phyloP scores from a whole-genome alignment of 2,113 vertebrate genomes.

The Gasterosteus aculeatus region DNA sequence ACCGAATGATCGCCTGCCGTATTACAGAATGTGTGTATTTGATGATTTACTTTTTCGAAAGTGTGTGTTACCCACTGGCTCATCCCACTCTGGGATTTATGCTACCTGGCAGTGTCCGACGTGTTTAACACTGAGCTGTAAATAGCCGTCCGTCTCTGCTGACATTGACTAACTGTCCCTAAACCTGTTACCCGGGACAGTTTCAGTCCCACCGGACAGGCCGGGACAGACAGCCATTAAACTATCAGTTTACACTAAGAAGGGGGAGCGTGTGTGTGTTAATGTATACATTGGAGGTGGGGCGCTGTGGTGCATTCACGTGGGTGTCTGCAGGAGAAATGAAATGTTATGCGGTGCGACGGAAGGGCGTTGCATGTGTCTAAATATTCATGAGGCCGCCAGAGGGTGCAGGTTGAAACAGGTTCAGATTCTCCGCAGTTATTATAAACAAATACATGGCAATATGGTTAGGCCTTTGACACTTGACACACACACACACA shows the following conservation, averaged over 20 bases:
- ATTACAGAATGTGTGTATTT: constrained; percentile 18
- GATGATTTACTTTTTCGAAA: constrained; percentile 50
- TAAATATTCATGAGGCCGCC: constrained; percentile 71
- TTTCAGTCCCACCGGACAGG: constrained; percentile 63
- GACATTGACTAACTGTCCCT: constrained; percentile 74
- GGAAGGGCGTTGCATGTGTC: constrained; percentile 15
- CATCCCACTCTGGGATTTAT: constrained; percentile 70
- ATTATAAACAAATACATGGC: constrained; percentile 59
- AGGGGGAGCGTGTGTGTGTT: constrained; percentile 11
- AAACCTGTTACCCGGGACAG: constrained; percentile 73
- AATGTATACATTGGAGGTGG: constrained; percentile 9
- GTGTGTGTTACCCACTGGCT: constrained; percentile 46
- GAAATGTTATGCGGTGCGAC: constrained; percentile 30
- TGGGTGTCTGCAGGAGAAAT: constrained; percentile 33
- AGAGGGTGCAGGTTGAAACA: constrained; percentile 67
- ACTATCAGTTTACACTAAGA: constrained; percentile 69
- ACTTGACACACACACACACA: constrained; percentile 26
- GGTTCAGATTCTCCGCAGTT: constrained; percentile 51
- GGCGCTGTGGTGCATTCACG: constrained; percentile 21
- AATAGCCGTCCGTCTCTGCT: constrained; percentile 72
- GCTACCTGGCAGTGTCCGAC: constrained; percentile 64
- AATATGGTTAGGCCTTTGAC: constrained; percentile 41
- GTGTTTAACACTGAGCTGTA: constrained; percentile 64
- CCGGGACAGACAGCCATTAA: constrained; percentile 64
- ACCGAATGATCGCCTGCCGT: constrained; percentile 44